Conservation (phyloP, 2,888 invertebrate species). For the Drosophila histrio region DNA sequence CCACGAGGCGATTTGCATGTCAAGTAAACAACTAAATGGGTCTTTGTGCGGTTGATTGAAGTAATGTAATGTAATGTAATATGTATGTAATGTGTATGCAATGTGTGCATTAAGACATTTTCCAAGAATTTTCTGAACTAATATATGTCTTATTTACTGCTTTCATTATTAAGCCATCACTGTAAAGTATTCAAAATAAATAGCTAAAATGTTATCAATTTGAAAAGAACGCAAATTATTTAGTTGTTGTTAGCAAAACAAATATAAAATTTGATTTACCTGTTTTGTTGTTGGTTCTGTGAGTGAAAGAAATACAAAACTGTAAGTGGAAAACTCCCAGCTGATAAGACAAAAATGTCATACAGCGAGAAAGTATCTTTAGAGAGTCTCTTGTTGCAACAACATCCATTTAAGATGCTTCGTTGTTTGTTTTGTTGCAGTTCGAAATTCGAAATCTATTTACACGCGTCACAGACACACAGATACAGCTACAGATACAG, state of each 20-base stretch:
- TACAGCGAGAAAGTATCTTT: neutral
- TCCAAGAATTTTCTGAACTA: too few relatives aligned
- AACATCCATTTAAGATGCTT: constrained; percentile 6
- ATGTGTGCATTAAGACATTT: neutral
- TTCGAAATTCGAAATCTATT: constrained; percentile 6
- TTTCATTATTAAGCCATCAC: too few relatives aligned
- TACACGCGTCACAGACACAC: constrained; percentile 12
- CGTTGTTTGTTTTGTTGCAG: constrained; percentile 8
- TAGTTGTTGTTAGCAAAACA: too few relatives aligned
- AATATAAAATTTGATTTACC: neutral
- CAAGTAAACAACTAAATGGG: constrained; percentile 51
- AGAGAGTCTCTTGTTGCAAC: constrained; percentile 6
- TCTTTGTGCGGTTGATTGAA: constrained; percentile 22
- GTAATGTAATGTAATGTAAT: neutral
- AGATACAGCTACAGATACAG: neutral
- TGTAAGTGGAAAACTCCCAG: constrained; percentile 45
- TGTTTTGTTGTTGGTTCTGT: neutral
- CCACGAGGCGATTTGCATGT: constrained; percentile 11
- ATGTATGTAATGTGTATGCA: too few relatives aligned
- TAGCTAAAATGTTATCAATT: too few relatives aligned
- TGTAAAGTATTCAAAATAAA: too few relatives aligned
- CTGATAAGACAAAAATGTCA: constrained; percentile 42
- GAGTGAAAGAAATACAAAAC: neutral
- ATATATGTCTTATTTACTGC: too few relatives aligned
- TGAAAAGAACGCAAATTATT: too few relatives aligned